phyloP scores from a whole-genome alignment of 2,888 invertebrate genomes.

The Caradrina kadenii region DNA sequence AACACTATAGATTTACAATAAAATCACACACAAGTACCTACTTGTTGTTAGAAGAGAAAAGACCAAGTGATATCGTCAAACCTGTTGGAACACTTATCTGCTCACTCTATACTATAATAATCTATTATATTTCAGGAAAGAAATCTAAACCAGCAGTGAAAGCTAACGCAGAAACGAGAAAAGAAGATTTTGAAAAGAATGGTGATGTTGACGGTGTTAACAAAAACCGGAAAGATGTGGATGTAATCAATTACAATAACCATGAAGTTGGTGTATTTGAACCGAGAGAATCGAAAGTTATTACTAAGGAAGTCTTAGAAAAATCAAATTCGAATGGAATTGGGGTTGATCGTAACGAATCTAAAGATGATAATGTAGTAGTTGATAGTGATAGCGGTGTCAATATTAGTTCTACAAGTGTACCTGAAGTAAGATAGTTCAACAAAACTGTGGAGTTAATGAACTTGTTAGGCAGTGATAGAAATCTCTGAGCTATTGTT shows the following conservation, averaged over 20 bases:
- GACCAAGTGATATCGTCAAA: too few relatives aligned
- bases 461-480: background rate
- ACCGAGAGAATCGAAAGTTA: background rate
- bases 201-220: background rate
- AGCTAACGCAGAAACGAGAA: background rate
- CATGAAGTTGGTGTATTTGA: background rate
- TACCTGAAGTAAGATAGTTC: conserved; percentile 14
- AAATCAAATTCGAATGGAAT: conserved; percentile 8
- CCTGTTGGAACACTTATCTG: too few relatives aligned
- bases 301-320: background rate
- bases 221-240: background rate
- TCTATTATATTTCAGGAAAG: conserved; percentile 13
- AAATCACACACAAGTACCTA: too few relatives aligned
- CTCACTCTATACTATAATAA: too few relatives aligned
- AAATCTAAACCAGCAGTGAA: conserved; percentile 2
- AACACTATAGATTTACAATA: too few relatives aligned
- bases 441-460: background rate
- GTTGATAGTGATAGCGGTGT: conserved; percentile 23
- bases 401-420: conserved; percentile 10
- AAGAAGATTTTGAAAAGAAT: background rate
- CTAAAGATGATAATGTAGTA: conserved; percentile 10
- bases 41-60: too few relatives aligned
- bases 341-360: background rate
- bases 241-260: background rate
- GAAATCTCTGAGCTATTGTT: conserved; percentile 29